Evolutionary conservation across 2,113 vertebrate species (phyloP).

Genomic region (Onychostruthus taczanowskii): DNA sequence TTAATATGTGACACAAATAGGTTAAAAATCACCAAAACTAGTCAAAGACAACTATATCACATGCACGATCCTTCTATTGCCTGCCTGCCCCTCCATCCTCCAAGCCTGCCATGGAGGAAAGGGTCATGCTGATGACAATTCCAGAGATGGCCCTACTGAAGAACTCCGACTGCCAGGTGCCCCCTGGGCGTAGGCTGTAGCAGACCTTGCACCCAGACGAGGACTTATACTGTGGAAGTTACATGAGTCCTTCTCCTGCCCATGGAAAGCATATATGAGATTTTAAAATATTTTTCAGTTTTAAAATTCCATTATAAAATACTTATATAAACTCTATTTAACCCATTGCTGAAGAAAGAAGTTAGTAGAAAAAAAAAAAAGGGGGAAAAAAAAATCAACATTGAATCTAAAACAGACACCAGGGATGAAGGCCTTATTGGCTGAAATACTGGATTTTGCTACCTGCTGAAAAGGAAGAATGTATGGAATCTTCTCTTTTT

Average conservation of each 20-base stretch:
- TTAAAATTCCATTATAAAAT: not conserved
- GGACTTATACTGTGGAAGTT: not conserved
- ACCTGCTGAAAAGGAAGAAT: not conserved
- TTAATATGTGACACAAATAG: not conserved
- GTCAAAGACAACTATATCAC: not conserved
- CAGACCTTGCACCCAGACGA: not conserved
- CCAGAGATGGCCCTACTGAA: not conserved
- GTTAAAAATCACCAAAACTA: not conserved
- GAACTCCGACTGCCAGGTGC: accelerated
- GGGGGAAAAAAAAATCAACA: not conserved
- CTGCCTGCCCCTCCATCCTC: not conserved
- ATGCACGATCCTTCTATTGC: not conserved
- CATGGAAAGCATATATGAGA: not conserved
- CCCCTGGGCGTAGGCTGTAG: not conserved
- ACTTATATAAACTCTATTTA: not conserved
- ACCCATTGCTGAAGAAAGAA: not conserved
- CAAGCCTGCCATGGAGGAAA: not conserved
- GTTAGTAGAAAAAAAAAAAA: not conserved
- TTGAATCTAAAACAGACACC: not conserved
- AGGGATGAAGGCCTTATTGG: not conserved
- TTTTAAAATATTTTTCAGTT: not conserved
- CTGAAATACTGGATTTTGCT: not conserved
- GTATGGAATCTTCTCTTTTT: not conserved
- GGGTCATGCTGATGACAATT: not conserved
- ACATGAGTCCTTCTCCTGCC: not conserved